Base-by-base conservation (phyloP, 2,113 vertebrate species). In the Oreochromis niloticus region DNA sequence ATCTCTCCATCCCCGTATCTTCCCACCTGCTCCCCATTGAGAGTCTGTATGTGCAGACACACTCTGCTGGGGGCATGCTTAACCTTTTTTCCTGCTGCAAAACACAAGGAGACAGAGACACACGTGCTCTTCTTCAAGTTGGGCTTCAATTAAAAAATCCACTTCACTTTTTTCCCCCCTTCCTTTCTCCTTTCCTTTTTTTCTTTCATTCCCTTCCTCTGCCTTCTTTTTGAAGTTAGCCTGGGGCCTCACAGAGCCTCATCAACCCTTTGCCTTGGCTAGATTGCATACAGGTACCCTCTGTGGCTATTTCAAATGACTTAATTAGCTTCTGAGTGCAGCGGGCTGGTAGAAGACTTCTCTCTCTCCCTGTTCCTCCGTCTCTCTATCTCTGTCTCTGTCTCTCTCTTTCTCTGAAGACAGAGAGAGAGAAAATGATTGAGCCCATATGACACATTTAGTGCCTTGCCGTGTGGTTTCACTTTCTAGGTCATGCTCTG, bases 401-500 rank as follows among this genome's bases (percentile, higher is more conserved):
- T 52, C 63, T 80, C 13, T 87, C 32, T 86, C 55, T 83, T 8
- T 87, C 87, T 80, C 66, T 84, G 73, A 84, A 87, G 89, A 92
- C 89, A 91, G 85, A 95, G 91, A 88, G 68, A 89, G 90, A 88
- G 84, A 88, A 93, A 85, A 95, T 95, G 95, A 96, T 95, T 96
- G 96, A 96, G 95, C 94, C 93, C 93, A 92, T 95, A 95, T 96
- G 94, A 95, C 95, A 93, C 87, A 91, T 95, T 93, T 92, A 91
- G 94, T 93, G 92, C 89, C 92, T 94, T 91, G 92, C 89, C 87
- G 83, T 89, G 90, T 95, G 94, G 94, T 95, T 95, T 96, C 92
- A 94, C 95, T 96, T 97, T 96, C 95, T 96, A 95, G 96, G 96
- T 96, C 96, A 96, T 92, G 95, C 96, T 96, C 94, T 94, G 90